Base-by-base conservation (phyloP, 2,797 vertebrate genomes). In the Clamator glandarius region DNA sequence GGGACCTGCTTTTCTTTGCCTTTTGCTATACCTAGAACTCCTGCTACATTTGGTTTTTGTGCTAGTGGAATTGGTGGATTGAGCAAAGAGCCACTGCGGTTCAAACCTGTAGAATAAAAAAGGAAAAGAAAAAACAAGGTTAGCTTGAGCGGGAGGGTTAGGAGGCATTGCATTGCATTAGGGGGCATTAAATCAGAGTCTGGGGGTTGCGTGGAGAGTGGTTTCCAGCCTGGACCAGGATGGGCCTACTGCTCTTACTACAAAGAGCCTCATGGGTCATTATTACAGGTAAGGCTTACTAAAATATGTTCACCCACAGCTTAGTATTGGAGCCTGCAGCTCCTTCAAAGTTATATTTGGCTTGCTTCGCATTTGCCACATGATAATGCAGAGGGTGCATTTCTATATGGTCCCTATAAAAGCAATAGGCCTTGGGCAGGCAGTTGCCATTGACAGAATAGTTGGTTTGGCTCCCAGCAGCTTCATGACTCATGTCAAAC, bases 81-180 rank as follows among this genome's bases (percentile, higher is more conserved):
- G 66, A 99, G 96, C 95, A 98, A 98, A 63, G 98, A 99, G 97
- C 98, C 99, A 95, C 98, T 99, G 92, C 99, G 98, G 57, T 98
- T 98, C 81, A 99, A 96, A 95, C 99, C 99, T 99, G 93, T 50
- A 77, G 31, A 77, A 67, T 57, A 39, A 12, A 39, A 39, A 39
- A 75, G 41, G 87, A 62, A 96, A 39, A 89, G 78, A 31, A 81
- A 52, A 77, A 93, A 21, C 16, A 55, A 82, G 48, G 13, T 89
- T 35, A 94, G 28, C 17, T 68, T 36, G 57, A 78, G 28, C 44
- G 42, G 51, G 46, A 92, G 11, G 9, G 31, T 41, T 35, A 46
- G 25, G 4, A 20, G 17, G 14, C 66, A 73, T 4, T n/a, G 19
- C 36, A 67, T 2, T 26, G 41, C 48, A 12, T 39, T 39, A 39